A percentile compares a stretch with the other conserved stretches of the same genome.
Evolutionary conservation across 2,888 invertebrate genomes (phyloP).

Genomic region (Amblyteles armatorius): DNA sequence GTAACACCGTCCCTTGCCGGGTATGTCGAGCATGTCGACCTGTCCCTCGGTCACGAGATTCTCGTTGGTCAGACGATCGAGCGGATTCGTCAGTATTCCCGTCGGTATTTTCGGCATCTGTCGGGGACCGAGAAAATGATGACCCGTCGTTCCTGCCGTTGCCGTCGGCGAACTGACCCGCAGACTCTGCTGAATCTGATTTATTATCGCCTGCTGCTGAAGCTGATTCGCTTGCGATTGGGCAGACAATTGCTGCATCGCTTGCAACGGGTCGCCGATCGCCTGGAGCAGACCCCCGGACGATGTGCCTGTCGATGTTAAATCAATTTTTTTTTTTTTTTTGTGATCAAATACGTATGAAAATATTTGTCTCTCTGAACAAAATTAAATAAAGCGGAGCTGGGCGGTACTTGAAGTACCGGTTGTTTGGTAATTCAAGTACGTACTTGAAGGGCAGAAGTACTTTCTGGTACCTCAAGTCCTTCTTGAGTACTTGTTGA

Average conservation of each 20-base stretch:
- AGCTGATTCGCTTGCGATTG: conserved; percentile 83
- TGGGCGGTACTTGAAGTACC: too few relatives aligned
- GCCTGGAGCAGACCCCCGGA: conserved; percentile 82
- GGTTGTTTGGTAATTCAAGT: too few relatives aligned
- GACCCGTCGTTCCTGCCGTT: conserved; percentile 74
- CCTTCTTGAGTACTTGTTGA: too few relatives aligned
- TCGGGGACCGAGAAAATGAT: conserved; percentile 78
- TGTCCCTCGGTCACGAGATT: conserved; percentile 88
- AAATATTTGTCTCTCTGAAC: background rate
- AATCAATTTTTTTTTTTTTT: background rate
- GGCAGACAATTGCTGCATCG: conserved; percentile 83
- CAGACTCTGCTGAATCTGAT: conserved; percentile 83
- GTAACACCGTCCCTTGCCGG: conserved; percentile 96
- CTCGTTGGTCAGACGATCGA: conserved; percentile 81
- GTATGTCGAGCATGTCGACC: conserved; percentile 97
- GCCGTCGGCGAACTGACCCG: conserved; percentile 82
- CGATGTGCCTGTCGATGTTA: conserved; percentile 74
- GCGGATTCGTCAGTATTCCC: conserved; percentile 81
- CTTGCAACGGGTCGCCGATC: conserved; percentile 82
- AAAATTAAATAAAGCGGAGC: too few relatives aligned
- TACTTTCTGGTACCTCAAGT: too few relatives aligned
- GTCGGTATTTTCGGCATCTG: conserved; percentile 84
- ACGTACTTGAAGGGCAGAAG: too few relatives aligned
- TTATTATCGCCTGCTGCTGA: conserved; percentile 83
- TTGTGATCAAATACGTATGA: background rate